Base-by-base conservation (phyloP, 2,888 invertebrate species). In the Agonopterix arenella region DNA sequence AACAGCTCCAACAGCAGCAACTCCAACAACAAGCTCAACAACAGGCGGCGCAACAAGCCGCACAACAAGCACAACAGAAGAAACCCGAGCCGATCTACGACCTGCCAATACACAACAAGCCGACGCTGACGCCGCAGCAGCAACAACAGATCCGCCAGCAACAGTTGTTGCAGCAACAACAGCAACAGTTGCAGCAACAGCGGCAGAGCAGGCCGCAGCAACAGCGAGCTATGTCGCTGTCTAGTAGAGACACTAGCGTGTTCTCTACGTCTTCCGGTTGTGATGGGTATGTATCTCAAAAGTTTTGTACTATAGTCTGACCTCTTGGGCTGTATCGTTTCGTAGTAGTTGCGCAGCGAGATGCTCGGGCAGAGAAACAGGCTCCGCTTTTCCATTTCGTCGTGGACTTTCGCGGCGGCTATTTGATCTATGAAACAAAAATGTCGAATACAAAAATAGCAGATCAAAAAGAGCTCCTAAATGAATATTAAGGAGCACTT, bases 1-100 rank as follows among this genome's bases (percentile, higher is more conserved):
- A 58, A 59, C 59, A 54, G 48, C 59, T 48, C 8, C 56, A 55
- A 9, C 55, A 59, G 16, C 50, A 55, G 28, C 46, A 49, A 38
- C 48, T 13, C 8, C 45, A 44, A 10, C 53, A 59, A 37, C 44
- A 49, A 37, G 50, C 54, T 13, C 60, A 62, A 8, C 68, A 66
- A 44, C 67, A 67, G 47, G 9, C 67, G 66, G 28, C 28, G 1
- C 28, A 40, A 9, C 40, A 40, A 40, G n/a, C 10, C 10, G n/a
- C 10, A 0, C 57, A 53, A 8, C 71, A 68, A 45, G 71, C 62
- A 54, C 66, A 62, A 52, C 76, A 71, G 45, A 79, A 79, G 63
- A 84, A 86, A 51, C 85, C 85, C 1, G 84, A 85, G 53, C 86
- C 86, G 1, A 86, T 85, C 47, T 85, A 86, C 68, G 86, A 86